Evolutionary conservation across 2,888 invertebrate species (phyloP).

Genomic region (Azorinus chamasolen): DNA sequence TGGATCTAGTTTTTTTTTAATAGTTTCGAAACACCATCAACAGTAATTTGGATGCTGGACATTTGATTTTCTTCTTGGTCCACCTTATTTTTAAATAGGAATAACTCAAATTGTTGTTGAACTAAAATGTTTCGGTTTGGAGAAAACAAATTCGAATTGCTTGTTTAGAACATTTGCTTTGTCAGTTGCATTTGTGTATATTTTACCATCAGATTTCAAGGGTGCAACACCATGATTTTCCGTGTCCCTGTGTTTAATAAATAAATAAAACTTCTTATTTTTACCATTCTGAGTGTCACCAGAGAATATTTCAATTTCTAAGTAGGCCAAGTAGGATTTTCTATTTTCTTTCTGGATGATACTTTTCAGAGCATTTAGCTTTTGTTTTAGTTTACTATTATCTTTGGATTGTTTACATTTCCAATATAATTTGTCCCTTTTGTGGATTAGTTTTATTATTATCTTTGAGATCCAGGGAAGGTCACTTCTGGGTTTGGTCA

Average conservation of each 20-base stretch:
- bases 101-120: constrained; percentile 8
- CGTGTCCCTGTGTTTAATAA: constrained; percentile 7
- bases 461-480: no score
- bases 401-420: no score
- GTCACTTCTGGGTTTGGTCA: no score
- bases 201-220: constrained; percentile 16
- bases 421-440: no score
- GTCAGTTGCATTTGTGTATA: background rate
- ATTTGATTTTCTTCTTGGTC: background rate
- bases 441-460: no score
- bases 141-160: constrained; percentile 12
- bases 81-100: background rate
- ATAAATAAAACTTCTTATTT: constrained; percentile 7
- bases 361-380: no score
- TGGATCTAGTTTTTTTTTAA: constrained; percentile 28
- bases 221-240: constrained; percentile 10
- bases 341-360: no score
- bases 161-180: constrained; percentile 12
- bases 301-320: no score
- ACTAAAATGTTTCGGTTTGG: constrained; percentile 2
- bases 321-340: no score
- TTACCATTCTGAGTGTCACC: constrained; percentile 4
- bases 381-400: no score
- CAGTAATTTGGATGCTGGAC: constrained; percentile 3
- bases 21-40: constrained; percentile 10